Evolutionary conservation across 1,140 invertebrate genomes (phyloP).

Genomic region (Pseudobourletiella spinata): DNA sequence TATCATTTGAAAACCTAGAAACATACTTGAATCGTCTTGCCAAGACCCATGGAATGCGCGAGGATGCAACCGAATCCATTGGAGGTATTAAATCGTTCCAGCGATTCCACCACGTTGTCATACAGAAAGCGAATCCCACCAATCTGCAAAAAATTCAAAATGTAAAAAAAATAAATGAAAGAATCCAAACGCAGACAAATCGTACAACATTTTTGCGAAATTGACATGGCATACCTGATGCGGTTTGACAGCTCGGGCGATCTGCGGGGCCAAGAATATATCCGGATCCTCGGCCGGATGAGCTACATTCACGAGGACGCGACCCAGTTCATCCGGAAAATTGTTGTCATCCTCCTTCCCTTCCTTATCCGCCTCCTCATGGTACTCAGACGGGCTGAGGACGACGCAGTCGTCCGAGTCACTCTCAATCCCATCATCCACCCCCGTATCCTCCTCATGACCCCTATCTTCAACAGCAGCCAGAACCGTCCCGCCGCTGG

Average conservation of each 20-base stretch:
- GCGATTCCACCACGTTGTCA: constrained; percentile 91
- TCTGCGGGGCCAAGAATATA: constrained; percentile 86
- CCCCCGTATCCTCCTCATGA: background rate
- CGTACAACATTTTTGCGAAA: too few relatives aligned
- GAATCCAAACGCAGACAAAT: background rate
- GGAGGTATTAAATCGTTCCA: constrained; percentile 75
- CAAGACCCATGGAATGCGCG: constrained; percentile 97
- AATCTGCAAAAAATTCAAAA: constrained; percentile 54
- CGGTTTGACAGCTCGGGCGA: constrained; percentile 86
- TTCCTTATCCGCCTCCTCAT: constrained; percentile 50
- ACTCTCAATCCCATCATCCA: constrained; percentile 46
- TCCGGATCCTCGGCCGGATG: constrained; percentile 86
- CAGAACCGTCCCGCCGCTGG: constrained; percentile 41
- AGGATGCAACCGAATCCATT: constrained; percentile 94
- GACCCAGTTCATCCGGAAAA: constrained; percentile 78
- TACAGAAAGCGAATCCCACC: constrained; percentile 92
- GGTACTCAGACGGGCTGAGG: constrained; percentile 51
- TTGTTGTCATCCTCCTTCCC: constrained; percentile 75
- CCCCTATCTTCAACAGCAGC: constrained; percentile 3
- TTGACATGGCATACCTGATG: constrained; percentile 82
- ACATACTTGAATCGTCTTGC: constrained; percentile 88
- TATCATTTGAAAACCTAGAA: background rate
- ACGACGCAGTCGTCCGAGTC: constrained; percentile 70
- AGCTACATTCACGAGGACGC: constrained; percentile 91
- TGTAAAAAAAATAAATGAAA: background rate